phyloP scores from a whole-genome alignment of 2,113 vertebrate species.

The Dolichallabes microphthalmus region DNA sequence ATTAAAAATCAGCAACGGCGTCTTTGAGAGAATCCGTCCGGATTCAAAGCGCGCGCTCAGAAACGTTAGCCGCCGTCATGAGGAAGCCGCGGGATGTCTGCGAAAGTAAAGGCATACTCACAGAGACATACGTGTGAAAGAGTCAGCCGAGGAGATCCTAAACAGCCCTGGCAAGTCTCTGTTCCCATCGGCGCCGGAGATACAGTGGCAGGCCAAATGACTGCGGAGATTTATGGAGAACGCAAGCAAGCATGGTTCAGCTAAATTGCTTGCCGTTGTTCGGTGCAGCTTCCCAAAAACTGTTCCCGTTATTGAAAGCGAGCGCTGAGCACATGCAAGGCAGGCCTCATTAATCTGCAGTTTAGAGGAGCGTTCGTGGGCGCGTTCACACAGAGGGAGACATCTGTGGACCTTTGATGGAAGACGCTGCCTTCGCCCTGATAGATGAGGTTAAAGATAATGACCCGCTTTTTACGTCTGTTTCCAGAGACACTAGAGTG shows the following conservation, averaged over 20 bases:
- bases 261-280: slow-evolving; percentile 56
- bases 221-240: slow-evolving; percentile 53
- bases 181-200: slow-evolving; percentile 43
- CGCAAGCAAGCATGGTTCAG: slow-evolving; percentile 49
- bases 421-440: slow-evolving; percentile 58
- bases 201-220: slow-evolving; percentile 47
- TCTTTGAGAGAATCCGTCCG: slow-evolving; percentile 41
- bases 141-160: slow-evolving; percentile 44
- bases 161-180: slow-evolving; percentile 41
- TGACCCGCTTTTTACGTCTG: slow-evolving; percentile 38
- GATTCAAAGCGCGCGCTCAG: slow-evolving; percentile 37
- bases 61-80: neutral
- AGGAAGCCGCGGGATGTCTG: neutral
- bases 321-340: slow-evolving; percentile 51
- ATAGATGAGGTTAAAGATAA: slow-evolving; percentile 73
- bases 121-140: neutral
- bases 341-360: slow-evolving; percentile 56
- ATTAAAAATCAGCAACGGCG: slow-evolving; percentile 38
- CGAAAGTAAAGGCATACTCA: neutral
- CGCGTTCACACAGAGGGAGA: slow-evolving; percentile 42
- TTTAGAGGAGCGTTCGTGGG: slow-evolving; percentile 57
- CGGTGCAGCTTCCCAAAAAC: slow-evolving; percentile 38
- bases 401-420: slow-evolving; percentile 43
- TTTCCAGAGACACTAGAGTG: slow-evolving; percentile 35
- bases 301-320: slow-evolving; percentile 45